Conservation (phyloP, 2,113 vertebrate species). For the Trematomus loennbergii region DNA sequence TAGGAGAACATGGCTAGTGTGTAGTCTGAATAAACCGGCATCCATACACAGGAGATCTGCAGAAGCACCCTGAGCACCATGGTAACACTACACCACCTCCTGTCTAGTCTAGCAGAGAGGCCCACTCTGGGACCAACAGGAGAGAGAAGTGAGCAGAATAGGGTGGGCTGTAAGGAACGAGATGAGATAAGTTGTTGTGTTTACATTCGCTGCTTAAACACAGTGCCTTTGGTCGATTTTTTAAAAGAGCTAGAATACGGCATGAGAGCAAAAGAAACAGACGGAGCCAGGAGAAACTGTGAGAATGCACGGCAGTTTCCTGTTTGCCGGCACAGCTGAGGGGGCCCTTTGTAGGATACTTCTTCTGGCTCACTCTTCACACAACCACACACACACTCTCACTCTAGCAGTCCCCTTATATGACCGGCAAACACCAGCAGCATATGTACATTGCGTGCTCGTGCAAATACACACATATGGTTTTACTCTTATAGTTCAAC, state of each 20-base stretch:
- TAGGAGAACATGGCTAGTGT: constrained; percentile 48
- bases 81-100: constrained; percentile 63
- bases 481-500: constrained; percentile 23
- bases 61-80: constrained; percentile 54
- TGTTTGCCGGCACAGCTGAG: constrained; percentile 74
- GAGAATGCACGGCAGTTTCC: constrained; percentile 75
- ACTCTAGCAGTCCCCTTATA: constrained; percentile 26
- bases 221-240: constrained; percentile 26
- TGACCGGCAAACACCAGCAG: constrained; percentile 36
- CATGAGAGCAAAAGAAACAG: constrained; percentile 45
- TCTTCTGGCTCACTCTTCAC: constrained; percentile 45
- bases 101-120: constrained; percentile 55
- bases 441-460: constrained; percentile 31
- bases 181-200: constrained; percentile 24
- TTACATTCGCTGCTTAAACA: constrained; percentile 35
- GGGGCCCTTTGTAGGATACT: constrained; percentile 64
- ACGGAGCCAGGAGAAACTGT: constrained; percentile 67
- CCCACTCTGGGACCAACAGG: constrained; percentile 49
- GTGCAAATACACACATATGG: constrained; percentile 19
- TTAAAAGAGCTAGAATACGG: constrained; percentile 7
- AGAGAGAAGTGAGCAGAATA: constrained; percentile 32
- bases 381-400: neutral
- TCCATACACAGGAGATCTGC: constrained; percentile 55
- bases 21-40: constrained; percentile 61
- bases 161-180: constrained; percentile 30